Conservation (phyloP, 2,113 vertebrate species). For the Oreochromis spilurus region DNA sequence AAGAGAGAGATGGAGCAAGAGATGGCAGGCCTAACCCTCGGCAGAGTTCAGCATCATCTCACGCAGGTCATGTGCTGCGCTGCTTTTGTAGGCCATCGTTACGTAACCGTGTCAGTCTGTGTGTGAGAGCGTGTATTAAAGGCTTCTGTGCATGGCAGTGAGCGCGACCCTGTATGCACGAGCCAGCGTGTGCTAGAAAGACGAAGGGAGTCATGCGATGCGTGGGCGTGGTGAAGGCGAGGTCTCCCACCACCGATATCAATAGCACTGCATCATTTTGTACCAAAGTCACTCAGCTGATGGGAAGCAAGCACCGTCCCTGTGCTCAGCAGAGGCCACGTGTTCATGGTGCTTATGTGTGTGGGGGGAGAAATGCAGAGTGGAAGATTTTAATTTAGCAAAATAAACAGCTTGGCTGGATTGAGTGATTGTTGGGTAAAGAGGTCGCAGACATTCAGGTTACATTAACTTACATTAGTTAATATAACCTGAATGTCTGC, state of each 20-base stretch:
- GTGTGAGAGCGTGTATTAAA: neutral
- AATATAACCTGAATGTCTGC: neutral
- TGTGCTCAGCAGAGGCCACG: neutral
- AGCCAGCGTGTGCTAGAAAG: neutral
- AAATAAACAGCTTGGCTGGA: neutral
- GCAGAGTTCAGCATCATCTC: conserved; percentile 61
- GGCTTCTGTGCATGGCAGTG: neutral
- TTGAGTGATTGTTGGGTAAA: neutral
- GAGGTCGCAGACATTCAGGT: neutral
- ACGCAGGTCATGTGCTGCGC: conserved; percentile 53
- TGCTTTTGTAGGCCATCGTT: conserved; percentile 57
- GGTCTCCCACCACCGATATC: conserved; percentile 22
- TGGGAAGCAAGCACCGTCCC: neutral
- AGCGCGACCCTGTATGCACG: neutral
- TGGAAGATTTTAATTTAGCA: neutral
- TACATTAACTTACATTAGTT: neutral
- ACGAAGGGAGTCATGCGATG: conserved; percentile 24
- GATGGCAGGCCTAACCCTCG: conserved; percentile 29
- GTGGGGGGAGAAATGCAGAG: neutral
- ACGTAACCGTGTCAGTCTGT: conserved; percentile 36
- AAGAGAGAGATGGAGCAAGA: neutral
- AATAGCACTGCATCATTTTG: conserved; percentile 1
- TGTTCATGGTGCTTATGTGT: neutral
- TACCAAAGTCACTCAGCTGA: conserved; percentile 10
- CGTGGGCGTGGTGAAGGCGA: conserved; percentile 8